phyloP scores from a whole-genome alignment of 2,113 vertebrate species.

The Prunella fulvescens region DNA sequence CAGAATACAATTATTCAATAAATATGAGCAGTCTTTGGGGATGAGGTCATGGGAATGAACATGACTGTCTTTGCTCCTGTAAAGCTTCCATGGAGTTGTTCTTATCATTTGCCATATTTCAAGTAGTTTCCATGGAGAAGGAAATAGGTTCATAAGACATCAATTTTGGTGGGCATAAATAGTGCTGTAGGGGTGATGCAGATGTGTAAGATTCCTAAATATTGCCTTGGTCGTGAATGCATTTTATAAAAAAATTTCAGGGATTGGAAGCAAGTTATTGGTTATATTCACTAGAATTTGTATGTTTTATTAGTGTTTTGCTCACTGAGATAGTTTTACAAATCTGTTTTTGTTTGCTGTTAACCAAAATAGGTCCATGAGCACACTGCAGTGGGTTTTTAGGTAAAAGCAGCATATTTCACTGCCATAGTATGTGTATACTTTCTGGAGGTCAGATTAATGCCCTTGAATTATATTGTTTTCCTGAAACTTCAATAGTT shows the following conservation, averaged over 20 bases:
- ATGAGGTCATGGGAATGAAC: neutral
- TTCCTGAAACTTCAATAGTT: neutral
- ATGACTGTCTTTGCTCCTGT: neutral
- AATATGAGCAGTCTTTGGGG: neutral
- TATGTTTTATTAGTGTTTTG: neutral
- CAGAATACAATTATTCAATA: neutral
- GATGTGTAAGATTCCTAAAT: neutral
- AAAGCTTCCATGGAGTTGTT: neutral
- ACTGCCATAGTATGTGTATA: accelerated
- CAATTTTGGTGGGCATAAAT: neutral
- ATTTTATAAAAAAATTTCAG: neutral
- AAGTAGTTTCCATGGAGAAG: neutral
- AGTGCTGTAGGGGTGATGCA: neutral
- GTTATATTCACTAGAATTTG: neutral
- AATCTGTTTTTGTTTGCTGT: neutral
- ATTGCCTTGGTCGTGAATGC: neutral
- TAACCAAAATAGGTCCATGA: neutral
- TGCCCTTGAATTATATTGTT: neutral
- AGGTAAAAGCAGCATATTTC: neutral
- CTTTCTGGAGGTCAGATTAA: neutral
- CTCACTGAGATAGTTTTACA: neutral
- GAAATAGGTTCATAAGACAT: neutral
- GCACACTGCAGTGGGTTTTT: neutral
- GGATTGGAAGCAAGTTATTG: neutral
- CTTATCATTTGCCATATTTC: accelerated